Evolutionary conservation across 1,140 invertebrate species (phyloP), one percentile per base, ranked within the genome.

Genomic region (Drosophila arawakana): DNA sequence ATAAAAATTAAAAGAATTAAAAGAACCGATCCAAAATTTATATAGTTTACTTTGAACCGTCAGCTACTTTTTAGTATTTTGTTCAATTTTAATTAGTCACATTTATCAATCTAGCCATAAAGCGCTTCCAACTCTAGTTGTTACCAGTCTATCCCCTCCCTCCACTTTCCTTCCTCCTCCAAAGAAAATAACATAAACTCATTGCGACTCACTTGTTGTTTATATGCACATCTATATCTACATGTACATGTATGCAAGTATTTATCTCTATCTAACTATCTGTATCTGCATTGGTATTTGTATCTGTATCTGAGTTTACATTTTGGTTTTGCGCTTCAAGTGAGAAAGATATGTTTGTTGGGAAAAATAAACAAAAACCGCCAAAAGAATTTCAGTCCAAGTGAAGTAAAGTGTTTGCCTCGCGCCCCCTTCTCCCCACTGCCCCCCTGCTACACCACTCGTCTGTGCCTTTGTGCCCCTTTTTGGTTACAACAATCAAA

Each of bases 341-440:
- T 89, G 85, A 89, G 84, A 89, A 82, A 74, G 84, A 84, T 84
- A 78, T 89, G 84, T 76, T 81, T 78, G 75, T 78, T 84, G 84
- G 85, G 63, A 84, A 70, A 88, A 89, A 73, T 89, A 89, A 89
- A 89, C 84, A 89, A 73, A 70, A 43, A 7, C 35, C 35, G 35
- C 43, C 21, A 39, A 52, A 55, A 73, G 69, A 73, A 80, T 78
- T 76, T 49, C 76, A 67, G 61, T 37, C 70, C 25, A 30, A 73
- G 74, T 21, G 47, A 21, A 65, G 72, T 44, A 54, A 76, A 71
- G 77, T 77, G 73, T 50, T 73, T 58, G 44, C 10, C 61, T 25
- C 21, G 4, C 30, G n/a, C n/a, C 50, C 39, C 10, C 18, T 11
- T 44, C 25, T 30, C 7, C 25, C 35, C 25, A 4, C 25, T 3